Conservation (phyloP, 2,888 invertebrate genomes). For the Drosophila kanekoi region DNA sequence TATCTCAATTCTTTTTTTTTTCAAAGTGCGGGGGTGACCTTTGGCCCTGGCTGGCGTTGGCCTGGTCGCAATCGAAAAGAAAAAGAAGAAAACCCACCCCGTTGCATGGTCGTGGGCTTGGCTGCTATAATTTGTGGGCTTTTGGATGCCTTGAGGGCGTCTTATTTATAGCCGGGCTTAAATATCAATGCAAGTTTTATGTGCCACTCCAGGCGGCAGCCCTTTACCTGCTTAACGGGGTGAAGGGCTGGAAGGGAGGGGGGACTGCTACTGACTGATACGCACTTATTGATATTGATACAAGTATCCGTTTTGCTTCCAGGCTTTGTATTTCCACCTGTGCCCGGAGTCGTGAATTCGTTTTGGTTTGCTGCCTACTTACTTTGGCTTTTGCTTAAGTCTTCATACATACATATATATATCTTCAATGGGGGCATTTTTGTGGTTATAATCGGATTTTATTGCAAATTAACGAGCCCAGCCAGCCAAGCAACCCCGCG, state of each 20-base stretch:
- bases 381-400: slow-evolving; percentile 34
- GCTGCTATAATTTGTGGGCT: slow-evolving; percentile 74
- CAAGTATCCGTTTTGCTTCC: slow-evolving; percentile 71
- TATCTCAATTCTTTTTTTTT: slow-evolving; percentile 47
- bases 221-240: slow-evolving; percentile 42
- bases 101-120: slow-evolving; percentile 18
- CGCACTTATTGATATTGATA: slow-evolving; percentile 80
- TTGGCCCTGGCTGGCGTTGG: neutral
- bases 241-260: neutral
- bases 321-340: slow-evolving; percentile 72
- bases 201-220: slow-evolving; percentile 40
- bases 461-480: slow-evolving; percentile 82
- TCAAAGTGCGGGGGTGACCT: slow-evolving; percentile 20
- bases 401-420: slow-evolving; percentile 49
- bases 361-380: slow-evolving; percentile 40
- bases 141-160: slow-evolving; percentile 74
- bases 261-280: slow-evolving; percentile 18
- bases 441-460: slow-evolving; percentile 84
- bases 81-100: slow-evolving; percentile 53
- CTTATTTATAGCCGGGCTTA: slow-evolving; percentile 76
- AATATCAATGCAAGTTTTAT: slow-evolving; percentile 80
- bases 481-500: slow-evolving; percentile 18
- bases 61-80: slow-evolving; percentile 38
- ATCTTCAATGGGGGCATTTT: slow-evolving; percentile 77
- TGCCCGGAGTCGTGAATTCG: slow-evolving; percentile 38